Percentiles rank a stretch among this genome's conserved stretches.
These are phyloP conservation scores for Penaeus chinensis DNA, from an alignment of 1,140 invertebrate genomes.

Conservation along the genomic window DNA sequence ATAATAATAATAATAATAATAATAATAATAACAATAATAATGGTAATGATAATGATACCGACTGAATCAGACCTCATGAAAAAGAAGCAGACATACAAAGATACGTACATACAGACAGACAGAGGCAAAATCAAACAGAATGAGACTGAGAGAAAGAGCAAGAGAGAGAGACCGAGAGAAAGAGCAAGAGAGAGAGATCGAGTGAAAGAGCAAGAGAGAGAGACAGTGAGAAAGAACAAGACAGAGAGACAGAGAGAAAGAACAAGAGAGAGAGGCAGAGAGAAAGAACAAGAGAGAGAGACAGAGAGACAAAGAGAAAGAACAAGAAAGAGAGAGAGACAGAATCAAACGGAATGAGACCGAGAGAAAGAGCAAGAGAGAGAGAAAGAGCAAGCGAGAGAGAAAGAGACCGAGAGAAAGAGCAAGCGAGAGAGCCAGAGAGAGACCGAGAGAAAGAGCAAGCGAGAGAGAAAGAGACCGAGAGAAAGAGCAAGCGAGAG, in stretches of 20 bases:
- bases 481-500: not conserved
- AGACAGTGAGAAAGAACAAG: too few relatives aligned
- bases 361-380: constrained; percentile 66
- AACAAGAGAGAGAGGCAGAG: not conserved
- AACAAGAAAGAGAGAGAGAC: not conserved
- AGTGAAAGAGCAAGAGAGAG: constrained; percentile 29
- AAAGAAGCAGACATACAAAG: too few relatives aligned
- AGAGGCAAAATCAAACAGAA: not conserved
- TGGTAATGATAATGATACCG: too few relatives aligned
- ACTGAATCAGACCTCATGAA: too few relatives aligned
- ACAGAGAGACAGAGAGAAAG: not conserved
- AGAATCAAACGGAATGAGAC: constrained; percentile 52
- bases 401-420: constrained; percentile 25
- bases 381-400: constrained; percentile 51
- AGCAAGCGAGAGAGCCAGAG: constrained; percentile 29
- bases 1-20: too few relatives aligned
- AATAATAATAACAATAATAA: too few relatives aligned
- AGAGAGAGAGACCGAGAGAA: constrained; percentile 65
- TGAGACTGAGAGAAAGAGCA: constrained; percentile 66
- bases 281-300: not conserved
- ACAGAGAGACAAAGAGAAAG: not conserved
- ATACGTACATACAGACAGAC: too few relatives aligned
- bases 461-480: not conserved
- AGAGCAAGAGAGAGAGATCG: constrained; percentile 17
- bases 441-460: not conserved